Evolutionary conservation across 2,888 invertebrate species (phyloP).

Genomic region (Oligia strigilis): DNA sequence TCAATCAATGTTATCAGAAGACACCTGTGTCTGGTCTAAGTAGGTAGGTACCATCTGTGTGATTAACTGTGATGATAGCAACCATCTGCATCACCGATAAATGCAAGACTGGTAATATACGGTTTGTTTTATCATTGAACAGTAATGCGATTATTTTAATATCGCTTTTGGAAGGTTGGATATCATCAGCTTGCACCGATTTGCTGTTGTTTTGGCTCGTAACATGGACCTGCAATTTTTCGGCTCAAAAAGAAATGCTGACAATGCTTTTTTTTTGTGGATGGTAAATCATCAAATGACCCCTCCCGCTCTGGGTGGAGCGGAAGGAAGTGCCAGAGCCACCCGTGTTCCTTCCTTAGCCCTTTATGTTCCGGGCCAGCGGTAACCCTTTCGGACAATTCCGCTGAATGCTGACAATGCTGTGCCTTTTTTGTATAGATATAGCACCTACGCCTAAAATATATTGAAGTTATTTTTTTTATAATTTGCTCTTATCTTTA

Average conservation of each 20-base stretch:
- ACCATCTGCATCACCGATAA: constrained; percentile 14
- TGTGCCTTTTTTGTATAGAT: too few species aligned
- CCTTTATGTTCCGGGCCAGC: too few species aligned
- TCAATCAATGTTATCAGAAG: constrained; percentile 43
- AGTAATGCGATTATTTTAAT: not conserved
- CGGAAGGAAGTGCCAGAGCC: too few species aligned
- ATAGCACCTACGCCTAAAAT: not conserved
- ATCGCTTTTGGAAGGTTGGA: not conserved
- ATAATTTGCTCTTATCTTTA: not conserved
- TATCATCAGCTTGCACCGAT: not conserved
- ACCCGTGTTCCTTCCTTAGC: too few species aligned
- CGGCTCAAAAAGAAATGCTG: not conserved
- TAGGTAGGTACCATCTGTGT: constrained; percentile 8
- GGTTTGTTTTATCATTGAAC: constrained; percentile 13
- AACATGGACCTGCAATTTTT: not conserved
- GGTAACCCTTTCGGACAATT: too few species aligned
- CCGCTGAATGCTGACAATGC: not conserved
- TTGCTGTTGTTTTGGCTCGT: not conserved
- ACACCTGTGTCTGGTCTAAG: constrained; percentile 6
- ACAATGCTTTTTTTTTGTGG: too few species aligned
- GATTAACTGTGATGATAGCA: constrained; percentile 22
- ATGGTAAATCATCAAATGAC: too few species aligned
- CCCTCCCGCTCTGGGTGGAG: too few species aligned
- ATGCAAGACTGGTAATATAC: constrained; percentile 13
- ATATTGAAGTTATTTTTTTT: not conserved